These are phyloP conservation scores for Uria aalge DNA, from an alignment of 2,113 vertebrate species.

Conservation along the genomic window DNA sequence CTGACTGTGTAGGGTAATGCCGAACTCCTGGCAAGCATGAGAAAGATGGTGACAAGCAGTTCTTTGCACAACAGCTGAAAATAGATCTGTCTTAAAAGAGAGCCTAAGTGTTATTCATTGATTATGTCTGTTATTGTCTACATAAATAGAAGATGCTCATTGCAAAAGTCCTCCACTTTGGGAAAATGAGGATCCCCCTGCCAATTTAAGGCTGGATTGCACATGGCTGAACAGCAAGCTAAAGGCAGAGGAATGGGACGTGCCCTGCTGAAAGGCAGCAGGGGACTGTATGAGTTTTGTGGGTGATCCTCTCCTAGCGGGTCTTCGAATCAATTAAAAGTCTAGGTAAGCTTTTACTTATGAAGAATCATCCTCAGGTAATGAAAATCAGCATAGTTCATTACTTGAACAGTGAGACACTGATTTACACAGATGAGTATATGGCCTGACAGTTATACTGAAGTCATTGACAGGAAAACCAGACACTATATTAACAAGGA, in stretches of 20 bases:
- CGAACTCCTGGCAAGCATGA: background rate
- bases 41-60: background rate
- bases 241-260: background rate
- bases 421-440: background rate
- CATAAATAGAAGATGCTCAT: constrained; percentile 22
- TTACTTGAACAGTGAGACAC: background rate
- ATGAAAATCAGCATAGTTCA: background rate
- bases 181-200: background rate
- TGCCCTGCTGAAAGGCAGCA: background rate
- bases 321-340: background rate
- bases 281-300: background rate
- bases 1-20: background rate
- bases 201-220: background rate
- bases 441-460: background rate
- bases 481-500: background rate
- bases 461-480: background rate
- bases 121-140: constrained; percentile 7
- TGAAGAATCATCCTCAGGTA: background rate
- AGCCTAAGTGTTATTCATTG: background rate
- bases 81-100: constrained; percentile 14
- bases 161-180: constrained; percentile 6
- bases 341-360: background rate
- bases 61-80: constrained; percentile 14
- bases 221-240: background rate
- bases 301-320: background rate